phyloP scores from a whole-genome alignment of 2,888 invertebrate genomes.

The Torymus texanus region DNA sequence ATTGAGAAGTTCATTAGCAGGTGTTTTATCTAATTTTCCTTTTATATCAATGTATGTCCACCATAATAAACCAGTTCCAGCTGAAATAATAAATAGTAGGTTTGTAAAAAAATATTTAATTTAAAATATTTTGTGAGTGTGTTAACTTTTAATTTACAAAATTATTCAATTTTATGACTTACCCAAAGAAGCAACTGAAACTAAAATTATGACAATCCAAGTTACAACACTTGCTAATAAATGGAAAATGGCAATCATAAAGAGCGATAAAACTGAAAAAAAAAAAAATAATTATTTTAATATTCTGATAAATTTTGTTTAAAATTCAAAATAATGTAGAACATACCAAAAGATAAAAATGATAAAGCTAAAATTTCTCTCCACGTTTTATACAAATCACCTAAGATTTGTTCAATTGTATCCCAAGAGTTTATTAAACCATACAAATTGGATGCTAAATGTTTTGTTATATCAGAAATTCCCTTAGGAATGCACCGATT shows the following conservation, averaged over 20 bases:
- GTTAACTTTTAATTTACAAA: too few species aligned
- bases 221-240: slow-evolving; percentile 89
- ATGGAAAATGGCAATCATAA: slow-evolving; percentile 89
- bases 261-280: slow-evolving; percentile 85
- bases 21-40: slow-evolving; percentile 79
- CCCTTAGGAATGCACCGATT: slow-evolving; percentile 91
- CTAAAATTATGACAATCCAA: slow-evolving; percentile 90
- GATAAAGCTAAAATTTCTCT: slow-evolving; percentile 88
- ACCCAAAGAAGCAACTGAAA: slow-evolving; percentile 85
- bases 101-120: slow-evolving; percentile 14
- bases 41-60: slow-evolving; percentile 89
- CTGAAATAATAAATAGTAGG: slow-evolving; percentile 63
- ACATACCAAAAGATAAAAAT: slow-evolving; percentile 87
- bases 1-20: slow-evolving; percentile 78
- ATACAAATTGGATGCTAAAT: slow-evolving; percentile 84
- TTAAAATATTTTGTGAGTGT: neutral
- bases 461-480: slow-evolving; percentile 80
- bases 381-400: slow-evolving; percentile 93
- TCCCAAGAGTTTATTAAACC: slow-evolving; percentile 91
- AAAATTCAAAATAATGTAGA: slow-evolving; percentile 14
- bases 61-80: slow-evolving; percentile 88
- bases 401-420: slow-evolving; percentile 89
- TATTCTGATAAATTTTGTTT: slow-evolving; percentile 19
- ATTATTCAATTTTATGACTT: too few species aligned
- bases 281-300: slow-evolving; percentile 32